Percentiles rank a stretch among this genome's conserved stretches.
Evolutionary conservation across 2,888 invertebrate species (phyloP).

Genomic region (Cloeon dipterum): DNA sequence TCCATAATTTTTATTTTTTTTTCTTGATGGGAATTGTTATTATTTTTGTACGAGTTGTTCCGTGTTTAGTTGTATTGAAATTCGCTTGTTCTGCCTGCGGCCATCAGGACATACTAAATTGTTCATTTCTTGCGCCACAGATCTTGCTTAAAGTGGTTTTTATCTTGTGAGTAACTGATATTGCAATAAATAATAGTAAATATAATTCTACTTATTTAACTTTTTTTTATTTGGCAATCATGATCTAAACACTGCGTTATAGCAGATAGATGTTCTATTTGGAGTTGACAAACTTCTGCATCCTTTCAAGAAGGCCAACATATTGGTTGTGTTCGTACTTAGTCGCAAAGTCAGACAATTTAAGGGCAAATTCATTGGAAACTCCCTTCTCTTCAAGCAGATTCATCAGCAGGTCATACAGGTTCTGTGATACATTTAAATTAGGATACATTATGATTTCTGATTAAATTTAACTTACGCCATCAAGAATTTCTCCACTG

Average conservation of each 20-base stretch:
- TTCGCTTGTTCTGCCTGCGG: no score
- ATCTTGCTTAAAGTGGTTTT: no score
- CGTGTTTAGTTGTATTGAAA: no score
- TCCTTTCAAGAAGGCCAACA: conserved; percentile 61
- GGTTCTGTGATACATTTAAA: conserved; percentile 35
- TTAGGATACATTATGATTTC: neutral
- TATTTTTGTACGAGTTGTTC: no score
- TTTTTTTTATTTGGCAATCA: no score
- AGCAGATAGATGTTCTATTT: conserved; percentile 14
- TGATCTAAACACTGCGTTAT: neutral
- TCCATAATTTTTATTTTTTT: no score
- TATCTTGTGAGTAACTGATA: no score
- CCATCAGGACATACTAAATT: no score
- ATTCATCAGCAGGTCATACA: conserved; percentile 88
- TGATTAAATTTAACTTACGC: conserved; percentile 32
- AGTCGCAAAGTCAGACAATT: conserved; percentile 71
- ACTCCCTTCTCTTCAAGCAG: conserved; percentile 89
- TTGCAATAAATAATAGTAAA: no score
- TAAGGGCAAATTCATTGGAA: conserved; percentile 76
- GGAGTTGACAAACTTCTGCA: conserved; percentile 63
- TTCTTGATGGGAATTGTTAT: no score
- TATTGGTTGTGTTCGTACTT: conserved; percentile 83
- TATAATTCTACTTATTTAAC: no score
- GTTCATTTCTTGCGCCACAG: no score
- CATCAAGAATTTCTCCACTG: conserved; percentile 85